Evolutionary conservation across 37 sponge, comb jelly and placozoan species (phyloP).

Genomic region (Eunapius fragilis): DNA sequence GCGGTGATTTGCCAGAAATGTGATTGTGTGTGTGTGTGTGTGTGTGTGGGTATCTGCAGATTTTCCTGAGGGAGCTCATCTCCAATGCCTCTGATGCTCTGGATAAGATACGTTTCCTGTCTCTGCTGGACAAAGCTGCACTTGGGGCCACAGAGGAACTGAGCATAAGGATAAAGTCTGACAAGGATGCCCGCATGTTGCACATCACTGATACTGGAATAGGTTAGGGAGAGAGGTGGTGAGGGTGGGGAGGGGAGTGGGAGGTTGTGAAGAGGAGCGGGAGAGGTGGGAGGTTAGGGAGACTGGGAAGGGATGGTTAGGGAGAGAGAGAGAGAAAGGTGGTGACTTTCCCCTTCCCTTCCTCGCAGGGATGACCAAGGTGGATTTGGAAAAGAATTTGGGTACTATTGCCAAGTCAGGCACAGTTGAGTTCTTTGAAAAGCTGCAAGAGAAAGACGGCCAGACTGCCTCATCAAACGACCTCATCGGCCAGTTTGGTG

Average conservation of each 20-base stretch:
- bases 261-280: neutral
- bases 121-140: conserved; percentile 91
- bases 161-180: conserved; percentile 91
- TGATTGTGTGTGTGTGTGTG: no score
- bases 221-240: conserved; percentile 21
- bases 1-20: no score
- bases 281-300: neutral
- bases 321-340: no score
- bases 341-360: no score
- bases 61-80: conserved; percentile 96
- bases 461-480: conserved; percentile 54
- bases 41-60: conserved; percentile 37
- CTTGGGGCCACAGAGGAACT: conserved; percentile 86
- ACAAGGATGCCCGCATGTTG: conserved; percentile 80
- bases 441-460: conserved; percentile 54
- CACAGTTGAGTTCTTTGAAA: conserved; percentile 95
- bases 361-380: conserved; percentile 88
- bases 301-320: no score
- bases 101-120: conserved; percentile 97
- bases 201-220: conserved; percentile 99
- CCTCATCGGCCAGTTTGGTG: conserved; percentile 99
- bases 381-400: conserved; percentile 88
- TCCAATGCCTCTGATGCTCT: conserved; percentile 98
- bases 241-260: neutral
- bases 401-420: conserved; percentile 99